A percentile compares a stretch with the other conserved stretches of the same genome.
Conservation (phyloP, 2,888 invertebrate genomes). For the Sminthurinus aureus region DNA sequence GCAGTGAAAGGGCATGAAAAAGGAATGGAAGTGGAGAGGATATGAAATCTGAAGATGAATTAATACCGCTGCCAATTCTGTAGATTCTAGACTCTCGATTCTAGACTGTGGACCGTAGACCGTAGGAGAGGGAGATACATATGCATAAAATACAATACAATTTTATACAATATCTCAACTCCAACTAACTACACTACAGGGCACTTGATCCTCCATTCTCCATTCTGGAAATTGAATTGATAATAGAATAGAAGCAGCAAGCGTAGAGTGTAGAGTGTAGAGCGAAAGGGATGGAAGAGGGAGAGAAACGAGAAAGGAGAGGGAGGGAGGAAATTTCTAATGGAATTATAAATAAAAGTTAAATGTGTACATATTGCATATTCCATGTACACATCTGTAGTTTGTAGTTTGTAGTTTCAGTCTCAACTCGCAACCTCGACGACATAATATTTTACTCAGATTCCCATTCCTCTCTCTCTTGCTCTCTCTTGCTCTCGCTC, state of each 20-base stretch:
- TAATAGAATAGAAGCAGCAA: neutral
- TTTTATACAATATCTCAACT: too few species aligned
- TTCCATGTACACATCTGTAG: too few species aligned
- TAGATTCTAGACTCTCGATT: too few species aligned
- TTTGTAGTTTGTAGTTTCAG: too few species aligned
- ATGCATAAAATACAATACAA: too few species aligned
- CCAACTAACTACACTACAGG: neutral
- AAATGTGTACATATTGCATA: conserved; percentile 4
- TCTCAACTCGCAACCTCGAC: too few species aligned
- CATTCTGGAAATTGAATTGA: neutral
- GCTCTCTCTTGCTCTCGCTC: neutral
- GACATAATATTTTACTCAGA: neutral
- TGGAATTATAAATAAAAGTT: neutral
- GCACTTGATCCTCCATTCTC: neutral
- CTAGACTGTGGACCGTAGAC: too few species aligned
- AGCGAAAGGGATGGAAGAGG: neutral
- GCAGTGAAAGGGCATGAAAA: neutral
- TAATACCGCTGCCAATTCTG: neutral
- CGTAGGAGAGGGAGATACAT: too few species aligned
- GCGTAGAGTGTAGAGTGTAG: neutral
- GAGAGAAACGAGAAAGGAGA: neutral
- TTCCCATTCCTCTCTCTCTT: neutral
- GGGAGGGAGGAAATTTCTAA: neutral
- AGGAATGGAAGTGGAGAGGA: neutral
- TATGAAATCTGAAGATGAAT: neutral